These are phyloP conservation scores for Oreotragus oreotragus DNA, from an alignment of 2,113 vertebrate genomes.

Conservation along the genomic window DNA sequence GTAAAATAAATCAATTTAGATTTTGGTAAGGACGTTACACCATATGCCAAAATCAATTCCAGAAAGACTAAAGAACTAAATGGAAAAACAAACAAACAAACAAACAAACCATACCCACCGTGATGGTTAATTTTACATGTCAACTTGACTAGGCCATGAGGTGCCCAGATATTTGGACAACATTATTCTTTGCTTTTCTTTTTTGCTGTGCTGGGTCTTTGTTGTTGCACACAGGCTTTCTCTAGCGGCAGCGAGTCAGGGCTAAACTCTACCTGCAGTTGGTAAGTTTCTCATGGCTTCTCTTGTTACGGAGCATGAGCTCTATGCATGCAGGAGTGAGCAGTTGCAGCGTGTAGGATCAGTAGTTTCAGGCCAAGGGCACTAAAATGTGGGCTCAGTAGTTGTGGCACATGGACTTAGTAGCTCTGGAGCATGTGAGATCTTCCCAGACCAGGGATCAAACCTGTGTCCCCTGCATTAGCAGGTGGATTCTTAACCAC, in stretches of 20 bases:
- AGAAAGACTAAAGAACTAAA: neutral
- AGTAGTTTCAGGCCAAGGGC: neutral
- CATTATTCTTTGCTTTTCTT: neutral
- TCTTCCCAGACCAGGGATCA: neutral
- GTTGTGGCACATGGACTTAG: neutral
- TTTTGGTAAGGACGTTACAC: neutral
- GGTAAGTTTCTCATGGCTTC: neutral
- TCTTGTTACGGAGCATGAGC: neutral
- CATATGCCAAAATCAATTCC: neutral
- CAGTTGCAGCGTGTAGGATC: fast-evolving
- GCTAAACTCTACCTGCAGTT: neutral
- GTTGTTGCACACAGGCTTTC: neutral
- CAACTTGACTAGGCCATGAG: neutral
- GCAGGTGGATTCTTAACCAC: neutral
- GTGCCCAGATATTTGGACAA: neutral
- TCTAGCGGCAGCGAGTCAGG: neutral
- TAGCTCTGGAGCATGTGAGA: neutral
- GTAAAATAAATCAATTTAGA: neutral
- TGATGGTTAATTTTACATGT: neutral
- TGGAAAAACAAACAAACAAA: neutral
- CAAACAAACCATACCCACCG: neutral
- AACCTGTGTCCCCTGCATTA: neutral
- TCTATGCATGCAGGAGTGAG: neutral
- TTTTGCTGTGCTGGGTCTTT: neutral
- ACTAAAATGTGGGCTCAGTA: neutral